Evolutionary conservation across 1,140 invertebrate species (phyloP).

Genomic region (Harpegnathos saltator): DNA sequence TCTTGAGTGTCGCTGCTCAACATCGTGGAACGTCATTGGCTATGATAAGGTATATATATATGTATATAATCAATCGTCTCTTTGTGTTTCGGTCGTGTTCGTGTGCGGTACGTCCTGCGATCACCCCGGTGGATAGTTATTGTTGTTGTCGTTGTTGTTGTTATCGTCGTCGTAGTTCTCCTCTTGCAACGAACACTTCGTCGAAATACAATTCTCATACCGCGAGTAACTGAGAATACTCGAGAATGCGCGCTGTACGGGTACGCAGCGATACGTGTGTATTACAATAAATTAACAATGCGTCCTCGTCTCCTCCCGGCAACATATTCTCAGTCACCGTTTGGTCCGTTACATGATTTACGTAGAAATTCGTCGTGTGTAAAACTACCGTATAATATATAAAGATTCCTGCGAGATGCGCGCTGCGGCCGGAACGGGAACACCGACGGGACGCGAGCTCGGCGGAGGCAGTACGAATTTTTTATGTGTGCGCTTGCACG

Average conservation of each 20-base stretch:
- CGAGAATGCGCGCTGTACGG: background rate
- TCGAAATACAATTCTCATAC: background rate
- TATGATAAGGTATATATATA: background rate
- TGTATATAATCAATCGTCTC: too few species aligned
- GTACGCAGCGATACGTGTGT: slow-evolving; percentile 15
- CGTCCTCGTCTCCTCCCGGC: background rate
- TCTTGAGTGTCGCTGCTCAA: background rate
- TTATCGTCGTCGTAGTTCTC: too few species aligned
- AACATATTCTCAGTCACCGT: slow-evolving; percentile 45
- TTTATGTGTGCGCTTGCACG: too few species aligned
- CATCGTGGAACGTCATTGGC: slow-evolving; percentile 10
- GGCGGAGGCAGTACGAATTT: slow-evolving; percentile 8
- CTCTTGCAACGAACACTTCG: slow-evolving; percentile 14
- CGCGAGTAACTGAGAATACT: background rate
- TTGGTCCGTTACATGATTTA: slow-evolving; percentile 63
- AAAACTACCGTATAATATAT: slow-evolving; percentile 51
- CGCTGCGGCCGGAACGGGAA: background rate
- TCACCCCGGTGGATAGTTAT: background rate
- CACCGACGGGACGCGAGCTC: background rate
- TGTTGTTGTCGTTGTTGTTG: too few species aligned
- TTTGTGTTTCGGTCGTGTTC: too few species aligned
- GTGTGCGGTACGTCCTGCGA: too few species aligned
- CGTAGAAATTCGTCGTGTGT: slow-evolving; percentile 60
- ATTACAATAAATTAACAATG: slow-evolving; percentile 52
- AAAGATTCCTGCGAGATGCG: slow-evolving; percentile 30